Percentiles rank a stretch among this genome's conserved stretches.
Conservation (phyloP, 1,140 invertebrate species). For the Drosophila sturtevanti region DNA sequence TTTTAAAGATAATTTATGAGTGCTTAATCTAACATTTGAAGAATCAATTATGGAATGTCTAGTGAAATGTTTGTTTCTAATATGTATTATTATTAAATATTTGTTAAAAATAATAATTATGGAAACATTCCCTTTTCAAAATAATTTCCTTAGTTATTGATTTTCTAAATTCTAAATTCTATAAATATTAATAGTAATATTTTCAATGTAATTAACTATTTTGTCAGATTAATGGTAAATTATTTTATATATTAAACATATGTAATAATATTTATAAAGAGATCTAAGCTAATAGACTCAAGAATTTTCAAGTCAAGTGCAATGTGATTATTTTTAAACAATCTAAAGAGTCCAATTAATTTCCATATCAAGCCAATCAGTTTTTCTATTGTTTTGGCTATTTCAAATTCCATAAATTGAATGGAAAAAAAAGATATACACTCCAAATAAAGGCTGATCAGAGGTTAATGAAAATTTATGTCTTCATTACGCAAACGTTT, state of each 20-base stretch:
- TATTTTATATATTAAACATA: too few relatives aligned
- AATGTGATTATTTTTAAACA: conserved; percentile 4
- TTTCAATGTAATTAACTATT: too few relatives aligned
- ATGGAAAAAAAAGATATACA: conserved; percentile 50
- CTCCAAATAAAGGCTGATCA: neutral
- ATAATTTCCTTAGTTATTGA: too few relatives aligned
- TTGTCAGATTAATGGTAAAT: too few relatives aligned
- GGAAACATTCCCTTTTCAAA: too few relatives aligned
- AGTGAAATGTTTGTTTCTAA: neutral
- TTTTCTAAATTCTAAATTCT: too few relatives aligned
- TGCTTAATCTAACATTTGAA: neutral
- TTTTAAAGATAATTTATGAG: neutral
- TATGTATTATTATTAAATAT: too few relatives aligned
- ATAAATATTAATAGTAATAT: too few relatives aligned
- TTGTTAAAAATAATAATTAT: too few relatives aligned
- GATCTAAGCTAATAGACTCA: neutral
- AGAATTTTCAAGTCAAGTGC: neutral
- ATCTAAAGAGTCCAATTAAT: conserved; percentile 37
- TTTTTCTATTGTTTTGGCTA: conserved; percentile 50
- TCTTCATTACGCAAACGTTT: conserved; percentile 66
- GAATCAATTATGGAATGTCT: neutral
- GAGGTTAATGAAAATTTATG: conserved; percentile 72
- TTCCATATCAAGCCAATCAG: conserved; percentile 23
- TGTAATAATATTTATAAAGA: neutral
- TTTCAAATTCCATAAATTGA: conserved; percentile 78